Base-by-base conservation (phyloP, 2,797 vertebrate species). In the Thalassophryne amazonica region DNA sequence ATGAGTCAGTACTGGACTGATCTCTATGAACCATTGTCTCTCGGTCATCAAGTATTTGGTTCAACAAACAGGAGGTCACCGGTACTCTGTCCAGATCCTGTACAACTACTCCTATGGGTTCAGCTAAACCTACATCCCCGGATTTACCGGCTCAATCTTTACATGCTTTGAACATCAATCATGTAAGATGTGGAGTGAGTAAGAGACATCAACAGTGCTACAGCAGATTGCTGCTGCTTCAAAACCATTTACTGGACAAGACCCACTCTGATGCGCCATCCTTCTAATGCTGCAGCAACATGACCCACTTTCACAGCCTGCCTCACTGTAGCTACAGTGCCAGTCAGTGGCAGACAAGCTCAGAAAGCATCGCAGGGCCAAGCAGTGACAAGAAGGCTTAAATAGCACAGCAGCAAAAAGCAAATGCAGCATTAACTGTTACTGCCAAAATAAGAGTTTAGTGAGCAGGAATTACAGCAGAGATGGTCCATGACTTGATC, bases 271-370 rank as follows among this genome's bases (percentile, higher is more conserved):
- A 77, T 61, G 79, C 72, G 62, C 63, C 73, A 76, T 78, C 73
- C 71, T 76, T 73, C 69, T 79, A 64, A 83, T 79, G 69, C 81
- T 64, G 69, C 62, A 70, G 74, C 62, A 76, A 76, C 59, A 69
- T 90, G 89, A 91, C 89, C 90, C 88, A 89, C 58, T 89, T 89
- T 86, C 67, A 52, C 51, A 36, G 67, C 52, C 60, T 71, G 56
- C 53, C 55, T 70, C 62, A 60, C 36, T 52, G 60, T 57, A 81
- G 60, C 73, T 54, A 50, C 69, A 60, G 48, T 62, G 60, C 54
- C 73, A 82, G 75, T 64, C 46, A 43, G 53, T 4, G 18, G 43
- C 38, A 73, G 33, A 73, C 58, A 37, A 43, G 47, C 57, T 60
- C 64, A 47, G 58, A 64, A 41, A 65, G 75, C 55, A 48, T 52